Percentiles rank a stretch among this genome's conserved stretches.
phyloP scores from a whole-genome alignment of 2,888 invertebrate species.

The Gonocerus acuteangulatus region DNA sequence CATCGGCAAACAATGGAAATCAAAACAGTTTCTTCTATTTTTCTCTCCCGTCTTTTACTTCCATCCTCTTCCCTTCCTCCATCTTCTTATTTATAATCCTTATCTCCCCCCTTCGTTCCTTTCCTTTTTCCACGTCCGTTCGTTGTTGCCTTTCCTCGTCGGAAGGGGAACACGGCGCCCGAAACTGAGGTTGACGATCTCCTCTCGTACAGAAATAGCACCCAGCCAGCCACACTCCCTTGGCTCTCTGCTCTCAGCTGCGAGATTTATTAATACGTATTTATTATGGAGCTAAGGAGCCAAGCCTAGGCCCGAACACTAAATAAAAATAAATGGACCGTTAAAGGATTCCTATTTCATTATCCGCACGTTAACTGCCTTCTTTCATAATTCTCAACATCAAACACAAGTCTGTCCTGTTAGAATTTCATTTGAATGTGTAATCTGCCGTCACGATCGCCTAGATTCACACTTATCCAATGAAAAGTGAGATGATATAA shows the following conservation, averaged over 20 bases:
- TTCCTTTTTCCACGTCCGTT: background rate
- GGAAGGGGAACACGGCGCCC: conserved; percentile 3
- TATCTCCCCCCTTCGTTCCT: background rate
- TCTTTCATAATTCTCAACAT: conserved; percentile 2
- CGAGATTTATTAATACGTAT: conserved; percentile 22
- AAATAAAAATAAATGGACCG: conserved; percentile 17
- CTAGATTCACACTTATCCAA: too few species aligned
- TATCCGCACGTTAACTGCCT: background rate
- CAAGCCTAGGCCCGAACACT: background rate
- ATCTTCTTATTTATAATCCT: background rate
- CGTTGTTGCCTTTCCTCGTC: background rate
- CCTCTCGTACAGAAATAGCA: too few species aligned
- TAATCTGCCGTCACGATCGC: too few species aligned
- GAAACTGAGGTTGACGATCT: too few species aligned
- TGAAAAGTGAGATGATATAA: too few species aligned
- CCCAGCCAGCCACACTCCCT: too few species aligned
- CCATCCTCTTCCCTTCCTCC: too few species aligned
- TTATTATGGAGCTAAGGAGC: conserved; percentile 21
- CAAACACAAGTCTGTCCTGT: too few species aligned
- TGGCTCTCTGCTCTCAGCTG: background rate
- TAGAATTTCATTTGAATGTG: too few species aligned
- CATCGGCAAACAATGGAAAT: too few species aligned
- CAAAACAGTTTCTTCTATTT: too few species aligned
- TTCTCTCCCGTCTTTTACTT: too few species aligned
- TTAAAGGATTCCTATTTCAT: conserved; percentile 13